Base-by-base conservation (phyloP, 2,113 vertebrate species). In the Prionailurus viverrinus region DNA sequence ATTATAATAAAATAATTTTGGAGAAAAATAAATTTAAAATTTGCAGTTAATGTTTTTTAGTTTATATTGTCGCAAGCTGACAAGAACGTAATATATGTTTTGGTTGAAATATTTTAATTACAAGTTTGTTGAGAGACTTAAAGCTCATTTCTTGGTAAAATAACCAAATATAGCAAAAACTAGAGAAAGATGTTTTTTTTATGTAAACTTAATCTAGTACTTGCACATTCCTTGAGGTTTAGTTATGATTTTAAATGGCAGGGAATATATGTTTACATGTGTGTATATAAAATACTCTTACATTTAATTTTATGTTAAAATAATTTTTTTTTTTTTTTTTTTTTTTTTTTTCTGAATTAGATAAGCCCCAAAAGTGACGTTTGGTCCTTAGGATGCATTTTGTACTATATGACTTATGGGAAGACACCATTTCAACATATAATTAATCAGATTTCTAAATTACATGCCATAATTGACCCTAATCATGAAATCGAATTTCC, bases 371-470 rank as follows among this genome's bases (percentile, higher is more conserved):
- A 99, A 99, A 99, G 99, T 51, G 99, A 99, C 53, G 99, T 99
- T 53, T 99, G 99, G 99, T 99, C 99, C 7, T 98, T 99, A 65
- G 99, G 99, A 15, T 99, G 99, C 94, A 99, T 99, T 98, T 98
- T 99, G 91, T 99, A 99, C 96, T 99, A 99, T 63, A 99, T 99
- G 99, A 99, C 99, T 3, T 99, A 99, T 4, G 99, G 99, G 53
- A 99, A 99, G 98, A 99, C 99, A 92, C 99, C 99, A 0, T 99
- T 99, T 98, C 99, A 99, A 95, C 99, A 99, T 97, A 99, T 99
- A 98, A 99, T 99, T 97, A 99, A 99, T 97, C 99, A 99, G 96
- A 99, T 99, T 79, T 98, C 98, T 95, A 99, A 99, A 97, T 98
- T 99, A 78, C 99, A 99, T 68, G 99, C 99, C 98, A 99, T 99